These are phyloP conservation scores for Diadumene lineata DNA, from an alignment of 92 coral and sea anemone species.

Conservation along the genomic window DNA sequence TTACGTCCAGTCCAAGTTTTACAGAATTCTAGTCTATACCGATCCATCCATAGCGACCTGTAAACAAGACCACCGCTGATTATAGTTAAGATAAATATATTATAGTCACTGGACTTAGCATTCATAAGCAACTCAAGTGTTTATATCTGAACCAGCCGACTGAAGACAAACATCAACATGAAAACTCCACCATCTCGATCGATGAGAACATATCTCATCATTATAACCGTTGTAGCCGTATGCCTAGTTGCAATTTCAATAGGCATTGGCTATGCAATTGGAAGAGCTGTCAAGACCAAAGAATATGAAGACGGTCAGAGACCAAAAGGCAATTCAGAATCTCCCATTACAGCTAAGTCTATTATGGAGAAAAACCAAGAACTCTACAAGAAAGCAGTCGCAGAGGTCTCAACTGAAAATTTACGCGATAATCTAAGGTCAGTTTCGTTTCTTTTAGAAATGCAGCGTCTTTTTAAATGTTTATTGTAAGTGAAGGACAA, in stretches of 20 bases:
- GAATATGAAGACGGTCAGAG: slow-evolving; percentile 16
- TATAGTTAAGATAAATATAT: too few relatives aligned
- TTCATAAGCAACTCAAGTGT: too few relatives aligned
- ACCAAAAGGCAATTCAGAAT: slow-evolving; percentile 1
- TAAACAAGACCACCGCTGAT: too few relatives aligned
- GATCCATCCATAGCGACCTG: too few relatives aligned
- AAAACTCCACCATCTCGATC: neutral
- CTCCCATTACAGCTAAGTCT: neutral
- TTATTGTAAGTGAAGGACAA: too few relatives aligned
- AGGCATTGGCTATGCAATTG: slow-evolving; percentile 62
- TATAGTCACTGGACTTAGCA: too few relatives aligned
- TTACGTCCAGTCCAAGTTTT: too few relatives aligned
- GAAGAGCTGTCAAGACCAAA: slow-evolving; percentile 39
- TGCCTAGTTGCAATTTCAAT: slow-evolving; percentile 41
- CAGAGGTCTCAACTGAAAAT: slow-evolving; percentile 48
- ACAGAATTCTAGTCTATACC: too few relatives aligned
- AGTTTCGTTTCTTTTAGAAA: too few relatives aligned
- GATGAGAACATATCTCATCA: slow-evolving; percentile 2
- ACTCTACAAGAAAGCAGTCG: slow-evolving; percentile 52
- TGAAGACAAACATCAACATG: neutral
- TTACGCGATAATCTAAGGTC: slow-evolving; percentile 58
- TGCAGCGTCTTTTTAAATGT: too few relatives aligned
- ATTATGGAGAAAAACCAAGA: slow-evolving; percentile 5
- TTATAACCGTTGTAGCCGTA: slow-evolving; percentile 22
- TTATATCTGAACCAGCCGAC: too few relatives aligned